Evolutionary conservation across 2,113 vertebrate species (phyloP), one percentile per base, ranked within the genome.

Genomic region (Catharus fuscescens): DNA sequence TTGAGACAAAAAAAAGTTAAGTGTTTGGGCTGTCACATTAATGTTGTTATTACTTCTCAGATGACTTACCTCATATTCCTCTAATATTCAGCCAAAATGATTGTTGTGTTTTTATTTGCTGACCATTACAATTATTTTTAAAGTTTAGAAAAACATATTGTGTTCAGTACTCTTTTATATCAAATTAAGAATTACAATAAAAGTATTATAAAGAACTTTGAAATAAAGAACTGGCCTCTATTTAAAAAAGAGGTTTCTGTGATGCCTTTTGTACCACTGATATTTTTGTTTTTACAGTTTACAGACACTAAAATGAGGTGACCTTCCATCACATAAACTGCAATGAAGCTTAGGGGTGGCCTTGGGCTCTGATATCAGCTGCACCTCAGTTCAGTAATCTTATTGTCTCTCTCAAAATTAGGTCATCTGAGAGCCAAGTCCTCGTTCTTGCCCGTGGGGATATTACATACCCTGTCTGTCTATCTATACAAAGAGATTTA

Each of bases 291-390:
- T 93, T 93, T 77, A 50, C 23, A 61, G 34, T 92, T 93, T 82
- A 29, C 67, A 86, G 61, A 67, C 54, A 20, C n/a, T 67, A 70
- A 83, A 95, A 53, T 65, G 80, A 94, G 95, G 86, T 97, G 90
- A 97, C 96, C 92, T 94, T 96, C 86, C 50, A 60, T 95, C 92
- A 88, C 71, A 86, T 4, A 84, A 74, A 34, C 54, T 86, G 66
- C 2, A 19, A 32, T 57, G 70, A 77, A 93, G 82, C 59, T 96
- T 81, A 77, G 89, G 84, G 62, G 79, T 94, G 89, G 93, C 92
- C 89, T 86, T 94, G 90, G 95, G 96, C 96, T 80, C 87, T 52
- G 32, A 52, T 84, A 96, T 95, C 93, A 96, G 72, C 90, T 92
- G 94, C 72, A 95, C 92, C 87, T 97, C 96, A 87, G 52, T 72